Percentiles rank a stretch among this genome's conserved stretches.
Evolutionary conservation across 2,797 vertebrate genomes (phyloP).

Genomic region (Remorina albescens): DNA sequence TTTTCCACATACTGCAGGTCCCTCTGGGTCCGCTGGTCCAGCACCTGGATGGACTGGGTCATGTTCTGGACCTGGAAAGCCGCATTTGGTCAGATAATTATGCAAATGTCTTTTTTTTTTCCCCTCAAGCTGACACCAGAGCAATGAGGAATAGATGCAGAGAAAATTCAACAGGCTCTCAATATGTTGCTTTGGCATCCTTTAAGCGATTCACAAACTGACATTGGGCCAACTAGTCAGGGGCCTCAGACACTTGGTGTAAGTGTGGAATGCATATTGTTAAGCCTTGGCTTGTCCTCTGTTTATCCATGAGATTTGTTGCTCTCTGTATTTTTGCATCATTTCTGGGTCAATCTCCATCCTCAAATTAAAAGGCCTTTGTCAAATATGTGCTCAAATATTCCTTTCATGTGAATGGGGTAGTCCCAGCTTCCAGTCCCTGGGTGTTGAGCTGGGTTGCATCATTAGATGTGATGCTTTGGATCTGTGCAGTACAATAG

Average conservation of each 20-base stretch:
- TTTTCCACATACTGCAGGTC: slow-evolving; percentile 98
- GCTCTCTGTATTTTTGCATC: background rate
- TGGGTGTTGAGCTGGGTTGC: slow-evolving; percentile 60
- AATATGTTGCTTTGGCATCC: slow-evolving; percentile 51
- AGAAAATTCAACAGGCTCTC: slow-evolving; percentile 52
- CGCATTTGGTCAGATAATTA: slow-evolving; percentile 1
- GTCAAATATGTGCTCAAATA: slow-evolving; percentile 14
- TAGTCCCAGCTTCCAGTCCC: slow-evolving; percentile 8
- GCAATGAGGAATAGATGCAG: slow-evolving; percentile 1
- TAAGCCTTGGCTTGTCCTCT: slow-evolving; percentile 32
- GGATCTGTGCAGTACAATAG: slow-evolving; percentile 41
- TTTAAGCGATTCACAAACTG: slow-evolving; percentile 55
- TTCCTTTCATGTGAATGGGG: slow-evolving; percentile 18
- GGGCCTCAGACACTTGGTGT: slow-evolving; percentile 62
- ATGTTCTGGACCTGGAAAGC: slow-evolving; percentile 95
- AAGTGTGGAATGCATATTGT: slow-evolving; percentile 63
- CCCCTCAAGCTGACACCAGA: slow-evolving; percentile 6
- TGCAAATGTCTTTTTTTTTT: background rate
- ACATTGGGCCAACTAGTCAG: slow-evolving; percentile 63
- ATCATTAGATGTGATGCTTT: slow-evolving; percentile 58
- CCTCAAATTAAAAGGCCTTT: background rate
- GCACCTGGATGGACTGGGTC: slow-evolving; percentile 98
- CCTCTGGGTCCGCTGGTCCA: slow-evolving; percentile 97
- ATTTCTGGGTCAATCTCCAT: slow-evolving; percentile 1
- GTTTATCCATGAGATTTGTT: slow-evolving; percentile 27